Conservation (phyloP, 2,797 vertebrate species). For the Odontamblyopus lacepedii region DNA sequence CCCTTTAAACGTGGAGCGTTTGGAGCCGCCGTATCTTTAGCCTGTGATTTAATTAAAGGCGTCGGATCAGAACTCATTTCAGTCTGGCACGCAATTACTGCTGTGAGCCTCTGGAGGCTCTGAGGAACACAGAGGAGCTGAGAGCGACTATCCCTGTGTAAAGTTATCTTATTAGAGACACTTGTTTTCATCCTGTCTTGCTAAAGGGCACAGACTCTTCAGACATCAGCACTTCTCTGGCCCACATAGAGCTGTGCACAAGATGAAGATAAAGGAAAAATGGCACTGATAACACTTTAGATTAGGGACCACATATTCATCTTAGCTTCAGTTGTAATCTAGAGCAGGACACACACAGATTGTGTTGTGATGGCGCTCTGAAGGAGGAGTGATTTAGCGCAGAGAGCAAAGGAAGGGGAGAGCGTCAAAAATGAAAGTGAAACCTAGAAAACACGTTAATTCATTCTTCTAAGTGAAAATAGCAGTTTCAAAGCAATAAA, state of each 20-base stretch:
- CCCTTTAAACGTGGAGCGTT: slow-evolving; percentile 24
- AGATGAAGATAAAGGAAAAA: not conserved
- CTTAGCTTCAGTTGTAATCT: too few relatives aligned
- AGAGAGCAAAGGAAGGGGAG: too few relatives aligned
- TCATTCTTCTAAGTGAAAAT: too few relatives aligned
- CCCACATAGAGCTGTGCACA: slow-evolving; percentile 55
- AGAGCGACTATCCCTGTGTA: slow-evolving; percentile 39
- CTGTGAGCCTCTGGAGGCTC: slow-evolving; percentile 54
- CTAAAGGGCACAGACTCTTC: slow-evolving; percentile 50
- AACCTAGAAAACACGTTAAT: too few relatives aligned
- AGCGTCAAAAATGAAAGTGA: too few relatives aligned
- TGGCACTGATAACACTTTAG: too few relatives aligned
- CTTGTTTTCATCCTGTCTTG: slow-evolving; percentile 26
- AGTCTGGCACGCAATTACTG: slow-evolving; percentile 71
- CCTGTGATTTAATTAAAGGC: slow-evolving; percentile 73
- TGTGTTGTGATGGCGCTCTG: too few relatives aligned
- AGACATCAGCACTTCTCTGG: slow-evolving; percentile 64
- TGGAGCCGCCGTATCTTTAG: slow-evolving; percentile 48
- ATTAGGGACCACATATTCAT: too few relatives aligned
- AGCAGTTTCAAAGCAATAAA: too few relatives aligned
- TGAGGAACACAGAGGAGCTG: slow-evolving; percentile 38
- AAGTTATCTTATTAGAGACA: slow-evolving; percentile 41
- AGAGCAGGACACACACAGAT: too few relatives aligned
- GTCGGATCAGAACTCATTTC: slow-evolving; percentile 63
- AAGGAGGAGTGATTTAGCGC: too few relatives aligned